Evolutionary conservation across 1,140 invertebrate genomes (phyloP).

Genomic region (Drosophila nikananu): DNA sequence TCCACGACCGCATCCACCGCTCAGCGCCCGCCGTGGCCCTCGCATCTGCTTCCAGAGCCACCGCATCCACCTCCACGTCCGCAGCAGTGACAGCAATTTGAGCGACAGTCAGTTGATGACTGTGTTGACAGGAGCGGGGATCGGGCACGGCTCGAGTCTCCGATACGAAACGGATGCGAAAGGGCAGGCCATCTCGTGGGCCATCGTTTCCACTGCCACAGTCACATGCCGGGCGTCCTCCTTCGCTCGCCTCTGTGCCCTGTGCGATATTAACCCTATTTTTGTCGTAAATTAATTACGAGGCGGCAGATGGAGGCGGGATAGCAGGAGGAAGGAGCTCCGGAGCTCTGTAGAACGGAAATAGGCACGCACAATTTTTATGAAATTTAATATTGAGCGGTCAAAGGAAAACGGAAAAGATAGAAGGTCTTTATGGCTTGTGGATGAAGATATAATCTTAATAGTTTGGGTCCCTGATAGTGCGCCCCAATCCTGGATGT

Average conservation of each 20-base stretch:
- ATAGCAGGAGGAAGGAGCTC: neutral
- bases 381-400: conserved; percentile 64
- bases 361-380: conserved; percentile 48
- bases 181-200: conserved; percentile 43
- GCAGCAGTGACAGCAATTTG: conserved; percentile 72
- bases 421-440: conserved; percentile 25
- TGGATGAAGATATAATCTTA: conserved; percentile 49
- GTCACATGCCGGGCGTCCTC: conserved; percentile 1
- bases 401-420: conserved; percentile 27
- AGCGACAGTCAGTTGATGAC: conserved; percentile 79
- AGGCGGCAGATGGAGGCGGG: conserved; percentile 31
- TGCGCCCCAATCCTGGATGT: conserved; percentile 7
- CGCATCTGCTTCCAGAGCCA: conserved; percentile 5
- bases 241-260: conserved; percentile 6
- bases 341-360: conserved; percentile 6
- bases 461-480: conserved; percentile 28
- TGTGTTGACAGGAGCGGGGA: conserved; percentile 69
- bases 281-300: conserved; percentile 82
- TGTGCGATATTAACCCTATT: conserved; percentile 74
- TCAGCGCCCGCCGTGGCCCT: conserved; percentile 8
- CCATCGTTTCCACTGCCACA: conserved; percentile 22
- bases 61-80: conserved; percentile 34
- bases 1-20: conserved; percentile 38
- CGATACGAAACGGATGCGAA: conserved; percentile 30
- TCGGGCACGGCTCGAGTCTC: conserved; percentile 15